Base-by-base conservation (phyloP, 2,797 vertebrate species). In the Phrynocephalus vlangalii region DNA sequence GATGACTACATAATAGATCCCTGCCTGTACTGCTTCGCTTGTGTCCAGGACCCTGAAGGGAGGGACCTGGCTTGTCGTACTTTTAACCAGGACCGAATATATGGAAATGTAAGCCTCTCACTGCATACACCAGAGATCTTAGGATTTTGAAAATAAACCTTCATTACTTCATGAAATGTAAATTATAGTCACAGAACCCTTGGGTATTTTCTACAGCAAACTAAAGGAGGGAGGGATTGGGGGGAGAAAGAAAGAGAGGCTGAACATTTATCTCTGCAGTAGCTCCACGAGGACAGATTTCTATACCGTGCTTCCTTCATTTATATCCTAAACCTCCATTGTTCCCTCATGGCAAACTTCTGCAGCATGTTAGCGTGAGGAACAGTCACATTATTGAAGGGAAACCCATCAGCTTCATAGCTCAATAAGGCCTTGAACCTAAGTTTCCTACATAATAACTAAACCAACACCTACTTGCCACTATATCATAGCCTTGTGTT, bases 1-100 rank as follows among this genome's bases (percentile, higher is more conserved):
- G 93, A 92, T 91, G 89, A 83, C 83, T 92, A 75, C 91, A 92
- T 92, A 91, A 94, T 89, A 87, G 72, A 89, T 63, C 28, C 56
- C 24, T 81, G 50, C 38, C 18, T 80, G 52, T 15, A n/a, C 26
- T 82, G 33, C 28, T 18, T 28, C 26, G 33, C 50, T 63, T 63
- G 85, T 72, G 68, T 73, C 44, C 70, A 50, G 30, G 18, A 50
- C 70, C 16, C 67, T 71, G 26, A 68, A 48, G 63, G 24, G 11
- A 68, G 26, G 44, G 24, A 70, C 26, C 30, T 44, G 60, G 33
- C 10, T 30, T 63, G 15, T 56, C 26, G 18, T n/a, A 79, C 6
- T 22, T 66, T 66, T 38, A 13, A 13, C 18, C 77, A 63, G 9
- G 8, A 30, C 16, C 2, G 18, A 11, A 11, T 22, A 18, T 26